Evolutionary conservation across 30 jellyfish, hydroid and myxozoan genomes (phyloP).

Genomic region (Pelagia noctiluca): DNA sequence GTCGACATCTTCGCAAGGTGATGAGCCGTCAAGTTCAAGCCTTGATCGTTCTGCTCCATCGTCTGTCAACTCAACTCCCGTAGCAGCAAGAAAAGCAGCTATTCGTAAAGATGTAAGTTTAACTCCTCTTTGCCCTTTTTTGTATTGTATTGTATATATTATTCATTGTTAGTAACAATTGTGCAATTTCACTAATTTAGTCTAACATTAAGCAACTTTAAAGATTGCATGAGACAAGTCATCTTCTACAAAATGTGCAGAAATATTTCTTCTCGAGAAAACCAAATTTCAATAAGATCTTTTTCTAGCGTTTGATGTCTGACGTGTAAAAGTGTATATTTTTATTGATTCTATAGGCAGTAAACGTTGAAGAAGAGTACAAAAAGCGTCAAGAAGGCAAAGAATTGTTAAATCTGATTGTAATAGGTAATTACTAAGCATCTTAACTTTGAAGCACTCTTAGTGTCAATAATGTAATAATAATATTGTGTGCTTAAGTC

Average conservation of each 20-base stretch:
- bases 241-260: too few relatives aligned
- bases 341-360: constrained; percentile 37
- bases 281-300: background rate
- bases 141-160: too few relatives aligned
- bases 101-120: constrained; percentile 53
- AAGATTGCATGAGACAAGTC: too few relatives aligned
- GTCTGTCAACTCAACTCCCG: constrained; percentile 60
- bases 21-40: background rate
- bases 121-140: too few relatives aligned
- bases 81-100: constrained; percentile 31
- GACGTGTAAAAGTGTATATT: background rate
- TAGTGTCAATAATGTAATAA: background rate
- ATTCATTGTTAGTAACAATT: too few relatives aligned
- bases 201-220: too few relatives aligned
- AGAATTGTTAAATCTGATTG: constrained; percentile 88
- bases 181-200: too few relatives aligned
- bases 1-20: background rate
- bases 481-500: too few relatives aligned
- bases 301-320: background rate
- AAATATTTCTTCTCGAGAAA: background rate
- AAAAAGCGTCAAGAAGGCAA: constrained; percentile 95
- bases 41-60: constrained; percentile 49
- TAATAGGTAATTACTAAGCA: constrained; percentile 73
- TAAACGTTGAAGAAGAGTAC: constrained; percentile 68
- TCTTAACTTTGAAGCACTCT: background rate